A percentile compares a stretch with the other conserved stretches of the same genome.
Conservation (phyloP, 2,888 invertebrate species). For the Siphonodentalium dalli region DNA sequence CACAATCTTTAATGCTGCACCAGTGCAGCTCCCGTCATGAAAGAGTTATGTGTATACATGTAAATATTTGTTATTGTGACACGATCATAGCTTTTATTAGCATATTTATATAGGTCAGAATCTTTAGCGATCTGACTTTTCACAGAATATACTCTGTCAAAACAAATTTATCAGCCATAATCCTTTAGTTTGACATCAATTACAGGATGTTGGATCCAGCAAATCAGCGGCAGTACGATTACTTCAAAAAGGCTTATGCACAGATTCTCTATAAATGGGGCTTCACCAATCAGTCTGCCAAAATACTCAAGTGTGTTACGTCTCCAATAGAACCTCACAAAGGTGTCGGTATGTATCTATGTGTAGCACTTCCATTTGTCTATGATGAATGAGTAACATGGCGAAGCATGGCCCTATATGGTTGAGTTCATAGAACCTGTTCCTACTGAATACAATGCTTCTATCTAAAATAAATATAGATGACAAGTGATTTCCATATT, state of each 20-base stretch:
- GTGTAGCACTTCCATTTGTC: neutral
- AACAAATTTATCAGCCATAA: too few relatives aligned
- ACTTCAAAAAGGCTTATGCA: slow-evolving; percentile 86
- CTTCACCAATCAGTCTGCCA: slow-evolving; percentile 78
- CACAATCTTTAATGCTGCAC: too few relatives aligned
- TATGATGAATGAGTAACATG: neutral
- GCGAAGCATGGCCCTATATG: too few relatives aligned
- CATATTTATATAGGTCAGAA: too few relatives aligned
- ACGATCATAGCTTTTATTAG: too few relatives aligned
- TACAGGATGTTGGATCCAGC: slow-evolving; percentile 67
- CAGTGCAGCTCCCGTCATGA: too few relatives aligned
- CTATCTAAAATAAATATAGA: too few relatives aligned
- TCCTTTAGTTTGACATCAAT: neutral
- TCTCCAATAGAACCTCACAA: slow-evolving; percentile 64
- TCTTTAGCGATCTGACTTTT: too few relatives aligned
- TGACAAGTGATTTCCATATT: too few relatives aligned
- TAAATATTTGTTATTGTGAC: too few relatives aligned
- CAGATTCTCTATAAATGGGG: slow-evolving; percentile 88
- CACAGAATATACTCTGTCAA: too few relatives aligned
- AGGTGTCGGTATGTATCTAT: slow-evolving; percentile 68
- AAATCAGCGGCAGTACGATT: slow-evolving; percentile 75
- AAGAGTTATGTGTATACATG: too few relatives aligned
- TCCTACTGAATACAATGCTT: neutral
- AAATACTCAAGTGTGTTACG: slow-evolving; percentile 72
- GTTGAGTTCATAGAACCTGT: neutral